Conservation (phyloP, 2,113 vertebrate genomes). For the Brachypteracias leptosomus region DNA sequence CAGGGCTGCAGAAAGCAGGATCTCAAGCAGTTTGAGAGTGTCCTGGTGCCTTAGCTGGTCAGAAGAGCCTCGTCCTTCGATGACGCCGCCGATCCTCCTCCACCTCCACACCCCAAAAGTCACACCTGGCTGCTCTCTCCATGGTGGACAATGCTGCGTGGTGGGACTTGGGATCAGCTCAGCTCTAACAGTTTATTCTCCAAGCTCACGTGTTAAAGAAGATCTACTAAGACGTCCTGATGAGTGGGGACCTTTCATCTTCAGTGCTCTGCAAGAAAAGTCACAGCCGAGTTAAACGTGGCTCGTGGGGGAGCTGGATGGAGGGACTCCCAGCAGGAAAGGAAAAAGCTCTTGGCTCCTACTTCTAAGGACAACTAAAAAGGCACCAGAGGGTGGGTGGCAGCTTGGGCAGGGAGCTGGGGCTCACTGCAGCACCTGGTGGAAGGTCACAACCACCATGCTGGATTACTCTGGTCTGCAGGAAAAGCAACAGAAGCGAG, state of each 20-base stretch:
- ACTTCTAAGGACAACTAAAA: background rate
- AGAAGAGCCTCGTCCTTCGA: background rate
- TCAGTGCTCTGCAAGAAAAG: slow-evolving; percentile 62
- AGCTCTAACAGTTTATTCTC: slow-evolving; percentile 22
- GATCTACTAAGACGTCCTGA: slow-evolving; percentile 66
- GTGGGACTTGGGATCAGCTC: background rate
- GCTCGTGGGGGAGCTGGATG: background rate
- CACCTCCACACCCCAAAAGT: background rate
- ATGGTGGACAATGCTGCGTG: background rate
- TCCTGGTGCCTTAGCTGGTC: background rate
- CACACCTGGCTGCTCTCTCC: background rate
- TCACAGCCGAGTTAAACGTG: background rate
- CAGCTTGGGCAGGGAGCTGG: background rate
- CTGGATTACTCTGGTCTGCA: background rate
- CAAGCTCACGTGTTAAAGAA: background rate
- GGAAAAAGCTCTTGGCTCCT: background rate
- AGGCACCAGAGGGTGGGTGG: background rate
- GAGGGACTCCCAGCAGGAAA: background rate
- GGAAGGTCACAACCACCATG: background rate
- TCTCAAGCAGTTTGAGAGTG: background rate
- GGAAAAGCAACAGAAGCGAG: background rate
- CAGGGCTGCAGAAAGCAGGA: background rate
- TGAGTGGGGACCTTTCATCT: slow-evolving; percentile 77
- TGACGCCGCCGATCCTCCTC: background rate
- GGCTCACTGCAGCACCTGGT: background rate